These are phyloP conservation scores for Bergia puertoricense DNA, from an alignment of 92 coral and sea anemone genomes.

Conservation along the genomic window DNA sequence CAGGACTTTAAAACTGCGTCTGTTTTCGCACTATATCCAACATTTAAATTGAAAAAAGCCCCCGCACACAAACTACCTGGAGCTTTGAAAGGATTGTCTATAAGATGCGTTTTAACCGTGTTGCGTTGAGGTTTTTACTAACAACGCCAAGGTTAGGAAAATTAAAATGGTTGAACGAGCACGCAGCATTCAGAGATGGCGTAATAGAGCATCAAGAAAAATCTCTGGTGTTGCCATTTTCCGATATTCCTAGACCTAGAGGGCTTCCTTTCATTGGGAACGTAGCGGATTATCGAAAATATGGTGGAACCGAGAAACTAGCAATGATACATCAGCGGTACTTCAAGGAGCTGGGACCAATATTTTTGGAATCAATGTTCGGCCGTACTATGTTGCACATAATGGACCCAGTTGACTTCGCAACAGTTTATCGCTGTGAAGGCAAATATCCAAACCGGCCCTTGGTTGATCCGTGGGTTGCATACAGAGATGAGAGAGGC, in stretches of 20 bases:
- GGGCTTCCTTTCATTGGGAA: constrained; percentile 19
- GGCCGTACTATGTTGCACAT: constrained; percentile 50
- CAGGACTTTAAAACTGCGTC: not conserved
- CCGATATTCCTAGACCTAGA: constrained; percentile 51
- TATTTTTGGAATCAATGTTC: constrained; percentile 54
- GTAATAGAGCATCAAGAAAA: not conserved
- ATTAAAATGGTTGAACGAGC: constrained; percentile 17
- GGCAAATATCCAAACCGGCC: constrained; percentile 66
- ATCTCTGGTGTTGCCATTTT: constrained; percentile 14
- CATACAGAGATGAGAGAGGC: constrained; percentile 26
- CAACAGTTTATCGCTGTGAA: constrained; percentile 63
- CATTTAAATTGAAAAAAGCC: not conserved
- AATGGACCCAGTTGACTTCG: constrained; percentile 57
- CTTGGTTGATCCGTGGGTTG: constrained; percentile 41
- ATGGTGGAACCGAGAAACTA: constrained; percentile 40
- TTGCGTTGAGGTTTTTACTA: not conserved
- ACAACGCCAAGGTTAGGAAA: constrained; percentile 27
- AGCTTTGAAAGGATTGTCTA: not conserved
- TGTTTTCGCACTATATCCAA: not conserved
- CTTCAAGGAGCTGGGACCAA: constrained; percentile 67
- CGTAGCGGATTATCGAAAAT: constrained; percentile 20
- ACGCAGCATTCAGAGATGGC: constrained; percentile 26
- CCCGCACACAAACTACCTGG: not conserved
- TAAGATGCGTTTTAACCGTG: constrained; percentile 1
- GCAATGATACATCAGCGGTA: constrained; percentile 35